Conservation (phyloP, 1,140 invertebrate genomes). For the Microvelia longipes region DNA sequence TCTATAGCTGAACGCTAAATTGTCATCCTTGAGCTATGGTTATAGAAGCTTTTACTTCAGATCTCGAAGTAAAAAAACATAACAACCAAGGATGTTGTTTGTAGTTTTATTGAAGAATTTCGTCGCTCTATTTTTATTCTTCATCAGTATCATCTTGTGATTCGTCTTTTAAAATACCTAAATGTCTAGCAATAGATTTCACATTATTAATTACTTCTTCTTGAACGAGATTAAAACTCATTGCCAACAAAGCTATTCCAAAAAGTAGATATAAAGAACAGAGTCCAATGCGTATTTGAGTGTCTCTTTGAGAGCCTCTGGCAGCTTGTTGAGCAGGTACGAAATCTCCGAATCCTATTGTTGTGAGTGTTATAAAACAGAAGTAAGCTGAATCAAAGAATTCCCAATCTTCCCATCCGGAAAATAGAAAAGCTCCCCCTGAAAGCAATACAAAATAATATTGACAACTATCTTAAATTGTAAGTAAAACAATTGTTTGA, state of each 20-base stretch:
- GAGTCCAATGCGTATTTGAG: constrained; percentile 67
- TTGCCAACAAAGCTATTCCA: constrained; percentile 90
- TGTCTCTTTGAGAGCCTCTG: constrained; percentile 33
- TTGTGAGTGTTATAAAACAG: constrained; percentile 89
- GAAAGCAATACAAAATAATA: neutral
- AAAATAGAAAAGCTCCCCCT: constrained; percentile 64
- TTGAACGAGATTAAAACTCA: constrained; percentile 96
- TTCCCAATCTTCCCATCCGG: constrained; percentile 71
- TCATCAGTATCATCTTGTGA: constrained; percentile 18
- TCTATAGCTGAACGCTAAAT: no score
- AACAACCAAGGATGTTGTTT: no score
- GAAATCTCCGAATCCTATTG: constrained; percentile 88
- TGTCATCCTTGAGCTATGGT: no score
- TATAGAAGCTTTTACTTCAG: no score
- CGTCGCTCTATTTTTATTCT: no score
- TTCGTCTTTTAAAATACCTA: constrained; percentile 71
- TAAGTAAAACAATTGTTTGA: no score
- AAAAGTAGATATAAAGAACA: constrained; percentile 86
- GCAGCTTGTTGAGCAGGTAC: constrained; percentile 68
- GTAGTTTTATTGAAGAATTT: no score
- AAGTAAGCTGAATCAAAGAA: constrained; percentile 87
- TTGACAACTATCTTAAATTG: no score
- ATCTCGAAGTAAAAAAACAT: no score
- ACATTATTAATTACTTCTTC: constrained; percentile 79
- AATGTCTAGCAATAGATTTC: constrained; percentile 58